Evolutionary conservation across 2,888 invertebrate genomes (phyloP), one percentile per base, ranked within the genome.

Genomic region (Pristionchus arcanus): DNA sequence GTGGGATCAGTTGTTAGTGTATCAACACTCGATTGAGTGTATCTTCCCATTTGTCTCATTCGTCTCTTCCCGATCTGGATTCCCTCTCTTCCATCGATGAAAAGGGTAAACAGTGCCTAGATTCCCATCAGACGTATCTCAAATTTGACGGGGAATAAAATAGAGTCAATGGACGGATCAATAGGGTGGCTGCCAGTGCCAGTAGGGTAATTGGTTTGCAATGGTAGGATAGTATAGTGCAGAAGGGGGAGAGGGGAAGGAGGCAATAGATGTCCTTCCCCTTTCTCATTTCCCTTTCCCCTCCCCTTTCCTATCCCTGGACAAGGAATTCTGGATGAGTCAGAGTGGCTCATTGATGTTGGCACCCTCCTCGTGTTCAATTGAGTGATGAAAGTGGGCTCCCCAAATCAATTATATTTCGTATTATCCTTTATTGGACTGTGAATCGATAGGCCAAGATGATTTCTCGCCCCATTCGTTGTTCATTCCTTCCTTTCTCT

Each of bases 21-120:
- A 53, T 83, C 83, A 83, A 53, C 55, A 55, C 83, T 83, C 83
- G 28, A 83, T 31, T 49, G 83, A 83, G 83, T 83, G 31, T 83
- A 83, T 31, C 53, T 83, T 28, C 19, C 19, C 77, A 77, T 83
- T 16, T 53, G 7, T 83, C 16, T 83, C 83, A 21, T 77, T 77
- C 31, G 77, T 77, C 37, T n/a, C 34, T 34, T 19, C 71, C 9
- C 13, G 19, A 77, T 77, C 77, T 77, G 42, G 74, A 34, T 31
- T 74, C 74, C 37, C 74, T 34, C 74, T 4, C 37, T 34, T 74
- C 59, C 31, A 74, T 34, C 74, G 2, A 37, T 77, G 37, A 31
- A 77, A 77, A 42, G 77, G 28, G 77, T 77, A 77, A 77, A 77
- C 77, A 77, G 42, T 42, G 42, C 42, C 37, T 77, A n/a, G 77